Evolutionary conservation across 1,140 invertebrate species (phyloP).

Genomic region (Temnothorax nylanderi): DNA sequence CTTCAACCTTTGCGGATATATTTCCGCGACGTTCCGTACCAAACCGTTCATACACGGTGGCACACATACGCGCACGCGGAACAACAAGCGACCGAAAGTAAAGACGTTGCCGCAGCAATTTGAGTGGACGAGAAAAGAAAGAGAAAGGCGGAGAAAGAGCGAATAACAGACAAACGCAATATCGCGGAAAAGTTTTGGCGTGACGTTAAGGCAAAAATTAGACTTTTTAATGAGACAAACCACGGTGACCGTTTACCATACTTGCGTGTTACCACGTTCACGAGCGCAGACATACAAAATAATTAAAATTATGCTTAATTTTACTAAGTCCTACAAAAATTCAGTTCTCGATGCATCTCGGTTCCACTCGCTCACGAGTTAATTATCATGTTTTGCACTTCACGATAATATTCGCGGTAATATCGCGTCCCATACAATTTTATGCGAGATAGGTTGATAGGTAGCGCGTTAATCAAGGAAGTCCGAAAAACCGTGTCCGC

Average conservation of each 20-base stretch:
- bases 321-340: not conserved
- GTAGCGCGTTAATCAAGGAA: slow-evolving; percentile 36
- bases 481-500: not conserved
- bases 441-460: not conserved
- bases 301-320: slow-evolving; percentile 48
- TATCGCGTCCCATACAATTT: slow-evolving; percentile 10
- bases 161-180: not conserved
- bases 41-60: not conserved
- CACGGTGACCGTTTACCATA: too few species aligned
- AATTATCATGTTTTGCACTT: slow-evolving; percentile 32
- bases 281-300: not conserved
- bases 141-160: not conserved
- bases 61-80: not conserved
- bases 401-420: slow-evolving; percentile 11
- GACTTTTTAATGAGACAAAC: slow-evolving; percentile 27
- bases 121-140: not conserved
- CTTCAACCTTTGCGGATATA: slow-evolving; percentile 45
- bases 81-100: slow-evolving; percentile 1
- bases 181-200: slow-evolving; percentile 9
- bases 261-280: not conserved
- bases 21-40: slow-evolving; percentile 16
- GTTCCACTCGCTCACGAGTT: not conserved
- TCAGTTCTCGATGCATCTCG: not conserved
- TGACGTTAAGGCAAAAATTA: slow-evolving; percentile 18
- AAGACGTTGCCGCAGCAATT: slow-evolving; percentile 25